Percentiles rank a stretch among this genome's conserved stretches.
These are phyloP conservation scores for Pterocles orientalis DNA, from an alignment of 2,113 vertebrate genomes.

Conservation along the genomic window DNA sequence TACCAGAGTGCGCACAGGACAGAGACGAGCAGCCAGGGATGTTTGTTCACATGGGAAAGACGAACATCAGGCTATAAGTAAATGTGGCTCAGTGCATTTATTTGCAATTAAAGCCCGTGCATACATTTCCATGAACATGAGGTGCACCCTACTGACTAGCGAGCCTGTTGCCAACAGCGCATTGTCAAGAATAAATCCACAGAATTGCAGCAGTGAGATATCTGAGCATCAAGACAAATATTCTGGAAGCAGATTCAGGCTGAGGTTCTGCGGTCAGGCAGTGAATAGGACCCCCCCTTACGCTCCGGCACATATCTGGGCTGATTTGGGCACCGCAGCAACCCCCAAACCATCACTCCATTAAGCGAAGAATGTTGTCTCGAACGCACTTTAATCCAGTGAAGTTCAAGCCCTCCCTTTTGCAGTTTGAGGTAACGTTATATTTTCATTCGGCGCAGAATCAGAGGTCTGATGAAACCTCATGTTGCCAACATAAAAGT, in stretches of 20 bases:
- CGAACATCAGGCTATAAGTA: not conserved
- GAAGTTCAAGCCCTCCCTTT: conserved; percentile 54
- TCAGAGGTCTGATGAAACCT: conserved; percentile 66
- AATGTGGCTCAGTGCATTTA: not conserved
- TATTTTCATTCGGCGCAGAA: conserved; percentile 62
- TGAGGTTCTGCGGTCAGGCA: not conserved
- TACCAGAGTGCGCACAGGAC: not conserved
- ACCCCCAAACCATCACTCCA: not conserved
- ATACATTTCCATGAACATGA: not conserved
- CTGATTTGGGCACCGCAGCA: not conserved
- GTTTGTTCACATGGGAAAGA: conserved; percentile 54
- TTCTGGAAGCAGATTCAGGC: not conserved
- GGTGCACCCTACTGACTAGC: not conserved
- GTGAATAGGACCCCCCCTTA: not conserved
- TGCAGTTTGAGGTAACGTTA: conserved; percentile 8
- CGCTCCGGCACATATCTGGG: not conserved
- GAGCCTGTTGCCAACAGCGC: not conserved
- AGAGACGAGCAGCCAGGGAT: not conserved
- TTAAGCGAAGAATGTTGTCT: not conserved
- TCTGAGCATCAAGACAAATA: not conserved
- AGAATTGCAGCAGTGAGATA: not conserved
- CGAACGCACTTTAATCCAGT: conserved; percentile 47
- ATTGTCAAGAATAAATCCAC: not conserved
- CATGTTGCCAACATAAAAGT: conserved; percentile 61
- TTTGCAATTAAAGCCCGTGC: not conserved